These are phyloP conservation scores for Aphelocoma californica DNA, from an alignment of 2,797 vertebrate species.

Conservation along the genomic window DNA sequence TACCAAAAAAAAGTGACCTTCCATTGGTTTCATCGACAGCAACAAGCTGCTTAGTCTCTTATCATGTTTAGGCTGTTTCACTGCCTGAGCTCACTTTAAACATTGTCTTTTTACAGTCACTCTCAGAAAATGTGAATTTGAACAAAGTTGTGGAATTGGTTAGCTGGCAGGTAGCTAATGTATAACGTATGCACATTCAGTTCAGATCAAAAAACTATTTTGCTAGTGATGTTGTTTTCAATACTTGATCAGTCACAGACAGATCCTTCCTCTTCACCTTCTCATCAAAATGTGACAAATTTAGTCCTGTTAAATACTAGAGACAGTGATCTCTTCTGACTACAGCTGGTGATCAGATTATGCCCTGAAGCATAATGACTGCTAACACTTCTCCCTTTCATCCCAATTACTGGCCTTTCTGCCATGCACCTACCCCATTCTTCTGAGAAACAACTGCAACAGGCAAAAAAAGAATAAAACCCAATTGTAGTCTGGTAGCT, in stretches of 20 bases:
- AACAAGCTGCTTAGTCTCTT: not conserved
- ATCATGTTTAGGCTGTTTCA: not conserved
- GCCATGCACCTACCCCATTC: not conserved
- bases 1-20: not conserved
- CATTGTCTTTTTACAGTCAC: not conserved
- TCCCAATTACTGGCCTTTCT: constrained; percentile 34
- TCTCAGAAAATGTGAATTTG: not conserved
- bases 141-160: constrained; percentile 48
- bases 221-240: constrained; percentile 32
- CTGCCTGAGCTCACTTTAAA: not conserved
- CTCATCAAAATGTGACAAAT: constrained; percentile 57
- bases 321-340: constrained; percentile 60
- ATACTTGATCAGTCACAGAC: constrained; percentile 40
- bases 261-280: constrained; percentile 31
- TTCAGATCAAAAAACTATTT: constrained; percentile 34
- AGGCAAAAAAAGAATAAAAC: not conserved
- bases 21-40: not conserved
- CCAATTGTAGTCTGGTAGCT: not conserved
- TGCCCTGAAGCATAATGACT: constrained; percentile 62
- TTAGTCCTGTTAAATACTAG: constrained; percentile 43
- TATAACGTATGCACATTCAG: constrained; percentile 8
- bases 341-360: constrained; percentile 69
- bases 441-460: not conserved
- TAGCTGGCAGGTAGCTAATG: constrained; percentile 48
- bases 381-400: constrained; percentile 50